A percentile compares a stretch with the other conserved stretches of the same genome.
phyloP scores from a whole-genome alignment of 2,797 vertebrate genomes.

The Gambusia yucatana region DNA sequence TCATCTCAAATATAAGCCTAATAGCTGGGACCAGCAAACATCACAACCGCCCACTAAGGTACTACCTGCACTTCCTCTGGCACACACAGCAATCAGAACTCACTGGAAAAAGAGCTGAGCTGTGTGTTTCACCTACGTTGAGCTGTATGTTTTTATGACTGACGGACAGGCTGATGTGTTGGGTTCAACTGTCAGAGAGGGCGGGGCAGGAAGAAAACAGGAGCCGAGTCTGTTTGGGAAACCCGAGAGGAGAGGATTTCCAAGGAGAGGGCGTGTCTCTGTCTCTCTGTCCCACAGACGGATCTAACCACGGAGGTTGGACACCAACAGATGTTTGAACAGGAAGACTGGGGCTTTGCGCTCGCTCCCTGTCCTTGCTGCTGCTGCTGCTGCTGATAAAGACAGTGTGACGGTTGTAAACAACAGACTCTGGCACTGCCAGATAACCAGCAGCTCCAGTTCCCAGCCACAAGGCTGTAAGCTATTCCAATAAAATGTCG shows the following conservation, averaged over 20 bases:
- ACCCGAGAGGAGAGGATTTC: constrained; percentile 48
- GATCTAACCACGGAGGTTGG: constrained; percentile 39
- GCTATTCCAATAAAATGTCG: constrained; percentile 36
- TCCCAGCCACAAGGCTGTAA: constrained; percentile 33
- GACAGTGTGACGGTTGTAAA: constrained; percentile 45
- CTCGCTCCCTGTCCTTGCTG: constrained; percentile 48
- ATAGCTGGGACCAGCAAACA: background rate
- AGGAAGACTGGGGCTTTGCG: constrained; percentile 36
- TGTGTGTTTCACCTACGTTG: background rate
- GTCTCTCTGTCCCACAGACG: constrained; percentile 47
- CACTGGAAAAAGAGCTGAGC: constrained; percentile 7
- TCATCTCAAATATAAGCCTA: background rate
- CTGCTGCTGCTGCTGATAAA: constrained; percentile 56
- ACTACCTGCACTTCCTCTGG: background rate
- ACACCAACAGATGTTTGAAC: constrained; percentile 52
- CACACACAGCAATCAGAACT: background rate
- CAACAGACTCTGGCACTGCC: constrained; percentile 32
- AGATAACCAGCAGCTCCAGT: constrained; percentile 46
- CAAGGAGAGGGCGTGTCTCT: constrained; percentile 54
- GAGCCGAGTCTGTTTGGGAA: constrained; percentile 32
- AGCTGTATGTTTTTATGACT: background rate
- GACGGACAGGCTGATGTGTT: constrained; percentile 1
- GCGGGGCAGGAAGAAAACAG: constrained; percentile 5
- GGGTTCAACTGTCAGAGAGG: constrained; percentile 1
- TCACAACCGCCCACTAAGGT: background rate